Conservation (phyloP, 2,797 vertebrate species). For the Tinamus major region DNA sequence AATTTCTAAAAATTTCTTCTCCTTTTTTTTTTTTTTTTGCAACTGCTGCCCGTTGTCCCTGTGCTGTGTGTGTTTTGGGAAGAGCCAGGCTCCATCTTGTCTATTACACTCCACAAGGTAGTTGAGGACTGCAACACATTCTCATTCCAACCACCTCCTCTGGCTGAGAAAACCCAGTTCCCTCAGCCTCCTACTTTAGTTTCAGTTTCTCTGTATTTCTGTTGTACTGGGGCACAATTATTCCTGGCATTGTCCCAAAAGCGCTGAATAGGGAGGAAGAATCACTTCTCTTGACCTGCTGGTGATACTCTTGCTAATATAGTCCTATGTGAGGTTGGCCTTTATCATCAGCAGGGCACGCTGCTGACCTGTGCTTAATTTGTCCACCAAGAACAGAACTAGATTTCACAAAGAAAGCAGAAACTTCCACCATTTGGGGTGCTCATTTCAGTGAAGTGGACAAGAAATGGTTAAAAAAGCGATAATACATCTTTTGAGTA, state of each 20-base stretch:
- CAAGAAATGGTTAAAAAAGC: neutral
- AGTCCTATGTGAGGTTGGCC: neutral
- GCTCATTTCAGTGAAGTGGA: neutral
- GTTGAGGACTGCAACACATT: too few species aligned
- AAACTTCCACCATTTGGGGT: neutral
- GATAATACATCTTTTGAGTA: neutral
- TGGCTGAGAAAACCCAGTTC: too few species aligned
- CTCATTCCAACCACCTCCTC: too few species aligned
- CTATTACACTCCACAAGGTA: too few species aligned
- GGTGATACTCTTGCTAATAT: neutral
- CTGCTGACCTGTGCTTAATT: neutral
- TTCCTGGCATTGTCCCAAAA: neutral
- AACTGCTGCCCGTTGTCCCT: neutral
- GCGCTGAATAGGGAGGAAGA: neutral
- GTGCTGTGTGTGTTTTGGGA: too few species aligned
- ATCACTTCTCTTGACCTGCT: neutral
- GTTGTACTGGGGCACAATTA: too few species aligned
- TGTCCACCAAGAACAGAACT: neutral
- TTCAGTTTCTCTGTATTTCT: too few species aligned
- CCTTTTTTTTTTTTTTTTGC: too few species aligned
- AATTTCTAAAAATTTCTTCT: too few species aligned
- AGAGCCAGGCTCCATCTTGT: too few species aligned
- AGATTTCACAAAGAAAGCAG: neutral
- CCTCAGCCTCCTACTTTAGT: too few species aligned
- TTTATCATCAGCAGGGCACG: neutral